phyloP scores from a whole-genome alignment of 1,140 invertebrate genomes.

The Anoplolepis gracilipes region DNA sequence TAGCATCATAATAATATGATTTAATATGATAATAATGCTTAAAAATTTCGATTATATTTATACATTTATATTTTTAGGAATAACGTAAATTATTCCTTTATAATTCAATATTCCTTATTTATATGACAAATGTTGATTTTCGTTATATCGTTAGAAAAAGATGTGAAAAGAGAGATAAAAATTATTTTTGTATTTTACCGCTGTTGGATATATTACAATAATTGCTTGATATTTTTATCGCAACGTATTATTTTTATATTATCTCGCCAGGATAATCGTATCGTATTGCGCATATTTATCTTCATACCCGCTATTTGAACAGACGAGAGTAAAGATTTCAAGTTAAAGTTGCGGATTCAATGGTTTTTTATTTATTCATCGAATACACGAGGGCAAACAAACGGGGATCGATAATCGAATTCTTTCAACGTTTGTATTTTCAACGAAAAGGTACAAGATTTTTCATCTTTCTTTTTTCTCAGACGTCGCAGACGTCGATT shows the following conservation, averaged over 20 bases:
- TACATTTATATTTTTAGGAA: background rate
- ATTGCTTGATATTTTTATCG: background rate
- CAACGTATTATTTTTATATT: too few relatives aligned
- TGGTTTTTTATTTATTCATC: background rate
- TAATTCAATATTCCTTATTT: too few relatives aligned
- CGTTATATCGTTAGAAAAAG: too few relatives aligned
- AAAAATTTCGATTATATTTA: background rate
- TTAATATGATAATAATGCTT: background rate
- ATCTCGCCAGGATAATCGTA: too few relatives aligned
- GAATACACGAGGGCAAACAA: background rate
- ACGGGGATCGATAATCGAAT: background rate
- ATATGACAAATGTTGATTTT: too few relatives aligned
- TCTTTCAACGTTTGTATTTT: constrained; percentile 16
- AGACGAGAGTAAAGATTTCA: background rate
- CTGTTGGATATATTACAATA: background rate
- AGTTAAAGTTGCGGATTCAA: background rate
- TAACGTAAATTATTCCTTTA: too few relatives aligned
- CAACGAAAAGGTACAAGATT: background rate
- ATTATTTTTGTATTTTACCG: background rate
- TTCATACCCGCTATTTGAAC: background rate
- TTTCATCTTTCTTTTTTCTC: background rate
- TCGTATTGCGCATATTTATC: too few relatives aligned
- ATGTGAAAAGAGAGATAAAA: background rate
- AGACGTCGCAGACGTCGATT: background rate
- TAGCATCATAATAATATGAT: background rate